These are phyloP conservation scores for Cynopterus brachyotis DNA, from an alignment of 2,113 vertebrate genomes.

Conservation along the genomic window DNA sequence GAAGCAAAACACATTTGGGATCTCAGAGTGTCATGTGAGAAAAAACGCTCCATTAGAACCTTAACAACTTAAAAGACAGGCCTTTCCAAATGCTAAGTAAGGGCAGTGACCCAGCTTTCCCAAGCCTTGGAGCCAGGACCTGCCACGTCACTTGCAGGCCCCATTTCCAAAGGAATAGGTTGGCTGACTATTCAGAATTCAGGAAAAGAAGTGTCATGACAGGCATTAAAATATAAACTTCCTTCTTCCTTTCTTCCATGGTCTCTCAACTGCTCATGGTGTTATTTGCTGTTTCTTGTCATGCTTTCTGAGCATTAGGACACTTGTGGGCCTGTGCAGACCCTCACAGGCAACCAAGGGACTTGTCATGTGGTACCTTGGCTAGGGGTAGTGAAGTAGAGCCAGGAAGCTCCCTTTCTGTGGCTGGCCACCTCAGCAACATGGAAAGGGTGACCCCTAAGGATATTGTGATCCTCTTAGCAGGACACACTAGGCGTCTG, in stretches of 20 bases:
- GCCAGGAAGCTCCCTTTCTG: background rate
- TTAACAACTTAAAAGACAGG: background rate
- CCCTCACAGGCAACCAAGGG: background rate
- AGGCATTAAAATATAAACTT: background rate
- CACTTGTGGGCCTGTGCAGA: background rate
- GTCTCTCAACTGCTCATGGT: background rate
- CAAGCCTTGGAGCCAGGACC: background rate
- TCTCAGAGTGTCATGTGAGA: background rate
- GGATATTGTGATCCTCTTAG: background rate
- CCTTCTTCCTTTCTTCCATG: background rate
- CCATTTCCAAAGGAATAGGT: background rate
- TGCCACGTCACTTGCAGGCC: background rate
- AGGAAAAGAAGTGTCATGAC: background rate
- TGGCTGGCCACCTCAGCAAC: conserved; percentile 37
- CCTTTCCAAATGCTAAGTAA: background rate
- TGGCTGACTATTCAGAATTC: background rate
- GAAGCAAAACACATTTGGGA: background rate
- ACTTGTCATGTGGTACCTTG: background rate
- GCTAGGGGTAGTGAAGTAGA: rapidly evolving
- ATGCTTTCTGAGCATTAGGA: background rate
- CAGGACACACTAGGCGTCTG: background rate
- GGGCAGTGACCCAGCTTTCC: background rate
- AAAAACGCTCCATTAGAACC: background rate
- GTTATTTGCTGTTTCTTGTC: background rate
- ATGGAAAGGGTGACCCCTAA: conserved; percentile 1